Evolutionary conservation across 2,888 invertebrate genomes (phyloP), one percentile per base, ranked within the genome.

Genomic region (Thymelicus lineola): DNA sequence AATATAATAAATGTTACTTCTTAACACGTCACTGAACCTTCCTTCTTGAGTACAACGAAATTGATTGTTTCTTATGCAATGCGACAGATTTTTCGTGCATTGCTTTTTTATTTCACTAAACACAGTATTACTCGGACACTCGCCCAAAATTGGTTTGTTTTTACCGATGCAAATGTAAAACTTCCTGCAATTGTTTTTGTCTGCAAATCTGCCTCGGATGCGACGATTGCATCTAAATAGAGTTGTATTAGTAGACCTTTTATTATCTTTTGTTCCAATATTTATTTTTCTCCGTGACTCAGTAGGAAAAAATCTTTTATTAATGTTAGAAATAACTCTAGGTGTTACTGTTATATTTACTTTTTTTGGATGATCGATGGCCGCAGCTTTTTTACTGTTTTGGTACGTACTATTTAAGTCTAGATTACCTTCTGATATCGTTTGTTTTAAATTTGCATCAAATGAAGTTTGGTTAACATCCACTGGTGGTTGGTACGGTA

Each of bases 131-230:
- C 75, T 76, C 20, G 94, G 94, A 74, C 94, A 94, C 64, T 72
- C 77, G 48, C 89, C 86, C 50, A 81, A 71, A 50, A 89, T 77
- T 42, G 90, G 85, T 71, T 82, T 72, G n/a, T 73, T 61, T 67
- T 74, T 82, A 15, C 90, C 89, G 14, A 86, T 79, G 74, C 95
- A 95, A 62, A 90, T 87, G 75, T 94, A 95, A 78, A 94, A 95
- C 77, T 91, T 92, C 63, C 86, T 89, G 72, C 95, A 94, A 75
- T 94, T 86, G 38, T 82, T 76, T 15, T 84, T 86, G 79, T 95
- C 93, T 3, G 90, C 81, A 77, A 91, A 94, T 76, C 85, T 89
- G 1, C 94, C 94, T n/a, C 88, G 82, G n/a, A 73, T 75, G 15
- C 59, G 38, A 55, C 46, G 57, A 10, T 42, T 38, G 15, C 65